Base-by-base conservation (phyloP, 2,888 invertebrate species). In the Melanchra persicariae region DNA sequence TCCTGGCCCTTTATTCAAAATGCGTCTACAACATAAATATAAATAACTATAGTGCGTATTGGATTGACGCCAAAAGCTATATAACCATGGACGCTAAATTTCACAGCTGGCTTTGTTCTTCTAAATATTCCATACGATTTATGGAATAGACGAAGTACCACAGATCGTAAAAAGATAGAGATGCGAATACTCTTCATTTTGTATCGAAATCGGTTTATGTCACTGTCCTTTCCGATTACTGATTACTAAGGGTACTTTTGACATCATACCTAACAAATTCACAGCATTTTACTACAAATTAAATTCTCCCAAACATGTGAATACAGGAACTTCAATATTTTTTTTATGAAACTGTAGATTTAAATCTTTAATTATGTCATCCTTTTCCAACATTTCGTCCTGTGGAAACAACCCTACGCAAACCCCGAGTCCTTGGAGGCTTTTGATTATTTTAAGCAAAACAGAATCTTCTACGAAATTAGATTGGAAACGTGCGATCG, bases 81-180 rank as follows among this genome's bases (percentile, higher is more conserved):
- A 80, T 69, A 81, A 68, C 60, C 70, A 72, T 74, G 63, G 63
- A 54, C 65, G 80, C 72, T 62, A 74, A 83, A 84, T 69, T 83
- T 70, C 58, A 57, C 63, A 83, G 65, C 57, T 30, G 51, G 77
- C 77, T 85, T 83, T 83, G 70, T 85, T 77, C 83, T 70, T 74
- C 74, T 80, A 83, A 85, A 83, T 85, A 85, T 85, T 85, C 57
- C 67, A 79, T 59, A 54, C 59, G 67, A 83, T 85, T 74, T 74
- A 70, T 67, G 69, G 67, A 55, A 71, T 59, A 57, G 45, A 49
- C 10, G 15, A 57, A 52, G 26, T 57, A 19, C 19, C 15, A 52
- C 24, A 45, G 30, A 58, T 62, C 45, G 45, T 61, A 24, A 40
- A 77, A 58, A 58, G 2, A 43, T 26, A 34, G 22, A 58, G 19